These are phyloP conservation scores for Prolemur simus DNA, from an alignment of 2,113 vertebrate species.

Conservation along the genomic window DNA sequence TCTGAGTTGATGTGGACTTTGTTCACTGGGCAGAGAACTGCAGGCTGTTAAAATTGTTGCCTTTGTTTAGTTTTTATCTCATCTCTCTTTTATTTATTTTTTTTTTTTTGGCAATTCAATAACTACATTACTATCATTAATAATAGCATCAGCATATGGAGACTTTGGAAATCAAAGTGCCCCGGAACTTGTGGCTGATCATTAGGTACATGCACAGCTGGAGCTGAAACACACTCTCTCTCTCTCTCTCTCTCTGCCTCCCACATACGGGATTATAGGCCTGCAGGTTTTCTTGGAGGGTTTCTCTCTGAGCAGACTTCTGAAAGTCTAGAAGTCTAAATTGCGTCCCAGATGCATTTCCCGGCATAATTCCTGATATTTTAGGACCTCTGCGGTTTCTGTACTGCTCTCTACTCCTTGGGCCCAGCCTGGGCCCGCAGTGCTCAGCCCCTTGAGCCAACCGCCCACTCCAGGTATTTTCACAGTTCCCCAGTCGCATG, in stretches of 20 bases:
- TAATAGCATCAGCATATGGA: background rate
- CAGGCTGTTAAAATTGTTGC: constrained; percentile 19
- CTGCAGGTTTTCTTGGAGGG: background rate
- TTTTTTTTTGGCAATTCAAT: background rate
- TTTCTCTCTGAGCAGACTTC: background rate
- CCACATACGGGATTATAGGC: background rate
- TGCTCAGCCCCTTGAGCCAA: background rate
- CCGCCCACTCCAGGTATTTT: too few relatives aligned
- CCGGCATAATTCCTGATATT: background rate
- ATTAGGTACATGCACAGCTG: background rate
- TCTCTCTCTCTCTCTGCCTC: background rate
- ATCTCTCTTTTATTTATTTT: background rate
- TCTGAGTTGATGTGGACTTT: constrained; percentile 11
- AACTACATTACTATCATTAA: background rate
- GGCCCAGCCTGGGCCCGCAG: too few relatives aligned
- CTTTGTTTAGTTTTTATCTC: constrained; percentile 29
- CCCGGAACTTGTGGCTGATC: background rate
- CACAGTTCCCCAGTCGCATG: background rate
- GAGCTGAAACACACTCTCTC: background rate
- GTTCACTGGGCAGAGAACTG: constrained; percentile 44
- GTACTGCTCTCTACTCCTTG: too few relatives aligned
- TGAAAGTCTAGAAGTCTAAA: background rate
- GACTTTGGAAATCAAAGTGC: background rate
- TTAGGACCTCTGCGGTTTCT: background rate
- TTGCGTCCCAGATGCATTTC: background rate